phyloP scores from a whole-genome alignment of 2,888 invertebrate genomes.

The Choristoneura rosaceana region DNA sequence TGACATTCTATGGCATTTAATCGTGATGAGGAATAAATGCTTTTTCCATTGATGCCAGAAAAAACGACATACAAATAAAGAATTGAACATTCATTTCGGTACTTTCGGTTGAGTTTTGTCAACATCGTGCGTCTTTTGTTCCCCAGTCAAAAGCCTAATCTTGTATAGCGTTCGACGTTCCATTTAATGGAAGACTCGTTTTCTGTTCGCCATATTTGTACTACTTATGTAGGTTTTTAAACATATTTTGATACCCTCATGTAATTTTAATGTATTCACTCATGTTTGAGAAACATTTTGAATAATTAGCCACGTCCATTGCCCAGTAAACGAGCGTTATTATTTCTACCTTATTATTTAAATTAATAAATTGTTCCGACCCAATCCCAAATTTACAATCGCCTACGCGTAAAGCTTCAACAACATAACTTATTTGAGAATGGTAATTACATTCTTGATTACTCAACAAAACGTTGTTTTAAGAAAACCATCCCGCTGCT shows the following conservation, averaged over 20 bases:
- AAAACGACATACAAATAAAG: not conserved
- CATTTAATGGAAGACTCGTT: conserved; percentile 13
- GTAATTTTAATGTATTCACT: not conserved
- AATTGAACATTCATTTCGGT: not conserved
- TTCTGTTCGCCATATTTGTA: conserved; percentile 1
- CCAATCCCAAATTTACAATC: conserved; percentile 3
- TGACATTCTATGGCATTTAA: not conserved
- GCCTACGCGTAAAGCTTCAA: conserved; percentile 5
- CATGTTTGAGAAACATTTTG: not conserved
- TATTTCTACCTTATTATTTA: conserved; percentile 1
- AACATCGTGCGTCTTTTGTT: conserved; percentile 29
- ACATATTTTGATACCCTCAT: not conserved
- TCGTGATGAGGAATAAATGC: not conserved
- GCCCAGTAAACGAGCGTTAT: not conserved
- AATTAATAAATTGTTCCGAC: conserved; percentile 3
- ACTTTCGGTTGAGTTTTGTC: conserved; percentile 22
- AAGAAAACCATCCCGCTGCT: not conserved
- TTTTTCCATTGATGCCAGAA: conserved; percentile 1
- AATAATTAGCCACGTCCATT: not conserved
- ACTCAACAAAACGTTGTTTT: conserved; percentile 4
- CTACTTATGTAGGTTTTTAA: not conserved
- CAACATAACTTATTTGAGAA: conserved; percentile 4
- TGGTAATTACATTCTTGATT: not conserved
- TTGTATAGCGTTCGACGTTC: conserved; percentile 6
- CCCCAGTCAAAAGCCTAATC: conserved; percentile 29